Percentiles rank a stretch among this genome's conserved stretches.
Conservation (phyloP, 2,113 vertebrate genomes). For the Cercocebus atys region DNA sequence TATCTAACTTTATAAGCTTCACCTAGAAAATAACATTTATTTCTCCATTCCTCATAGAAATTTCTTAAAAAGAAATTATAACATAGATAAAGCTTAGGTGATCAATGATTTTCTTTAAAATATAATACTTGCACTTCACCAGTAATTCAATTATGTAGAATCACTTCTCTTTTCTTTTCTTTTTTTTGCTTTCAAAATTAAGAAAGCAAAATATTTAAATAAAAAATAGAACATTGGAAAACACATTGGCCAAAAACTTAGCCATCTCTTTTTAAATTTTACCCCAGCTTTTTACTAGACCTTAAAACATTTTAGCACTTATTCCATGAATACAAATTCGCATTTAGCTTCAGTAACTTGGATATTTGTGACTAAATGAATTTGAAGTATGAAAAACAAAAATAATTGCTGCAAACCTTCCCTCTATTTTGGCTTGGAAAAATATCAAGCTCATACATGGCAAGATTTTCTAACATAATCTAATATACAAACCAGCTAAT, state of each 20-base stretch:
- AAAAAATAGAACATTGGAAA: not conserved
- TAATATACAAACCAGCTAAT: constrained; percentile 43
- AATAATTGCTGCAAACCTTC: constrained; percentile 56
- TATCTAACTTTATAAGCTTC: not conserved
- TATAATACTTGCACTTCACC: not conserved
- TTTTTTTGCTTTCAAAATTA: constrained; percentile 22
- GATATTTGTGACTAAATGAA: constrained; percentile 54
- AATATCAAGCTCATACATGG: constrained; percentile 36
- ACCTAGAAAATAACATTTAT: not conserved
- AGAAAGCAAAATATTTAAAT: constrained; percentile 53
- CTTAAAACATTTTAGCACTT: constrained; percentile 55
- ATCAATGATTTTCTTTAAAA: not conserved
- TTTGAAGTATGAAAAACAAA: constrained; percentile 65
- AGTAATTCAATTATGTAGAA: not conserved
- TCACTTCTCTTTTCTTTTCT: not conserved
- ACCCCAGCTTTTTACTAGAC: constrained; percentile 27
- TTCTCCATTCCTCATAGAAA: not conserved
- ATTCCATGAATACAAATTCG: constrained; percentile 46
- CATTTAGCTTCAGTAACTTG: constrained; percentile 33
- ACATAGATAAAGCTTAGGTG: not conserved
- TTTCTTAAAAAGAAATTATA: constrained; percentile 21
- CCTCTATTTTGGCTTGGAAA: constrained; percentile 29
- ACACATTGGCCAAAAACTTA: constrained; percentile 9
- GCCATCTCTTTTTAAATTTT: constrained; percentile 3
- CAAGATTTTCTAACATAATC: constrained; percentile 42